Evolutionary conservation across 1,140 invertebrate genomes (phyloP), one percentile per base, ranked within the genome.

Genomic region (Pseudomyrmex gracilis): DNA sequence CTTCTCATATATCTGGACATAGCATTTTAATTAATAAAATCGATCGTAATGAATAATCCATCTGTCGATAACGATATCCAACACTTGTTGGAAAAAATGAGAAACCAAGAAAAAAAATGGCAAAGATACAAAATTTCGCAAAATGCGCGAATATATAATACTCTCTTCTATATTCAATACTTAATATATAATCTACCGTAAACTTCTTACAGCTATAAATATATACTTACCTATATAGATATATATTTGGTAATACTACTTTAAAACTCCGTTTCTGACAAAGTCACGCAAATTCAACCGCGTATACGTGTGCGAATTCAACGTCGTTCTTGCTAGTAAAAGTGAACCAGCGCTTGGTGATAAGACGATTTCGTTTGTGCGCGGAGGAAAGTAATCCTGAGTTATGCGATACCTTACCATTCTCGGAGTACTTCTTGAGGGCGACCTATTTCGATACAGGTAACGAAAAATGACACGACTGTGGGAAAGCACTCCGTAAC

Each of bases 291-390:
- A 84, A 85, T 73, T 80, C 58, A 70, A 73, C 45, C 34, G 53
- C 12, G 53, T 74, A 24, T 47, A 51, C 12, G 58, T 66, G 47
- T 49, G 43, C 20, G 51, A 61, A 73, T 68, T 68, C 24, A 74
- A 24, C 82, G 61, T 87, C 73, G 77, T 77, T 55, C 49, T 45
- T 57, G 34, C 51, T 57, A 61, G 66, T 74, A 85, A 87, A 85
- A 88, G 85, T 82, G 57, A 88, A 53, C 83, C 71, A 74, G 71
- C 51, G 43, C 71, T 9, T 53, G 71, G 47, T 61, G 87, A 88
- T 88, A 88, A 88, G 87, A 80, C 83, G 87, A 87, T 88, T 85
- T 61, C 70, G 85, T 87, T 83, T 84, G 80, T 82, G 49, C 76
- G 58, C 63, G 8, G 58, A 66, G 66, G 57, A 87, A 87, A 85